Percentiles rank a stretch among this genome's conserved stretches.
Evolutionary conservation across 2,888 invertebrate species (phyloP).

Genomic region (Thymelicus lineola): DNA sequence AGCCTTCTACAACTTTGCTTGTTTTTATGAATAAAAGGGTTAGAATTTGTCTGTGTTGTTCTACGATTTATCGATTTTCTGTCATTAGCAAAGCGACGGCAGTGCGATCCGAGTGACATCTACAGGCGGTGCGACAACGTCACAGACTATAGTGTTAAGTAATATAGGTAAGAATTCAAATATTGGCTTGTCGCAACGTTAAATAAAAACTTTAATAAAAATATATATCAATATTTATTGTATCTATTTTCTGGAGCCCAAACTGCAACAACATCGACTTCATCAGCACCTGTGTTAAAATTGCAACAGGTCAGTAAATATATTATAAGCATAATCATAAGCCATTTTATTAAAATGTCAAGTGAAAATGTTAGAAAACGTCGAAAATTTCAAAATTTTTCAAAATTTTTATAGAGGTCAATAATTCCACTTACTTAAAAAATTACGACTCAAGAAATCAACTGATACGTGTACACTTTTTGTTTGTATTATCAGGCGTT

Average conservation of each 20-base stretch:
- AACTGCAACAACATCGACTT: slow-evolving; percentile 66
- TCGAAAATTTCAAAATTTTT: too few relatives aligned
- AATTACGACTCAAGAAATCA: too few relatives aligned
- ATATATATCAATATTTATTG: neutral
- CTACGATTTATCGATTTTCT: slow-evolving; percentile 11
- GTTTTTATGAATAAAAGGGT: too few relatives aligned
- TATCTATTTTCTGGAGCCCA: slow-evolving; percentile 59
- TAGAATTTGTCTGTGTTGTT: neutral
- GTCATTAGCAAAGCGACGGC: slow-evolving; percentile 68
- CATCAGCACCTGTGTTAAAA: slow-evolving; percentile 73
- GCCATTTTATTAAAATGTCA: too few relatives aligned
- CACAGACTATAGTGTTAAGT: slow-evolving; percentile 78
- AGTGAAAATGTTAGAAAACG: neutral
- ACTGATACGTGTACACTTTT: too few relatives aligned
- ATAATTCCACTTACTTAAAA: too few relatives aligned
- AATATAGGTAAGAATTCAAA: slow-evolving; percentile 65
- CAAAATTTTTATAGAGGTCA: too few relatives aligned
- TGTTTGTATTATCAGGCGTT: too few relatives aligned
- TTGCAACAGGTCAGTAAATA: slow-evolving; percentile 68
- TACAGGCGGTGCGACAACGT: slow-evolving; percentile 60
- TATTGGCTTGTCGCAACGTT: slow-evolving; percentile 58
- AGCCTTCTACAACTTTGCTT: too few relatives aligned
- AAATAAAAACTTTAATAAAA: slow-evolving; percentile 33
- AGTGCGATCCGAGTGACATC: slow-evolving; percentile 71
- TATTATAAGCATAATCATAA: too few relatives aligned